Conservation (phyloP, 2,797 vertebrate genomes). For the Anolis apletophallus region DNA sequence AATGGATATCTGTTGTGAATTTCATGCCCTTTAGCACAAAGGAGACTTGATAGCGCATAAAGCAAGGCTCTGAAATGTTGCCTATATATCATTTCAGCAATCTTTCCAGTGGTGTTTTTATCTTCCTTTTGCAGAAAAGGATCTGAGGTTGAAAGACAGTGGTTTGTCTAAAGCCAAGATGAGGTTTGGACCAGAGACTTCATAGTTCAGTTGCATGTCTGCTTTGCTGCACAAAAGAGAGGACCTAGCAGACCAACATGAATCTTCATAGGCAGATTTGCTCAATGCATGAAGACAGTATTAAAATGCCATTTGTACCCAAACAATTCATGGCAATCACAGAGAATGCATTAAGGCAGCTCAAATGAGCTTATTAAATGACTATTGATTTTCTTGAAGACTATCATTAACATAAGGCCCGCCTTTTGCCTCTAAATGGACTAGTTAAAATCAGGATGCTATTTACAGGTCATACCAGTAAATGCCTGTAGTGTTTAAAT, state of each 20-base stretch:
- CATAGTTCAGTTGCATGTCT: background rate
- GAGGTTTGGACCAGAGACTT: constrained; percentile 3
- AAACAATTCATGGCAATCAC: constrained; percentile 2
- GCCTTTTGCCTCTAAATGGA: constrained; percentile 17
- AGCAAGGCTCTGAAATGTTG: background rate
- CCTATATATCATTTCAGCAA: background rate
- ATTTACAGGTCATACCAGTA: constrained; percentile 30
- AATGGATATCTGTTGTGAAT: background rate
- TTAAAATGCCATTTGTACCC: background rate
- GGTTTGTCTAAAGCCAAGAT: background rate
- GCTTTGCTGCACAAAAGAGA: background rate
- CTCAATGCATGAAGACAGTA: background rate
- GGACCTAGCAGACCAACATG: background rate
- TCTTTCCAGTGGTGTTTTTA: background rate
- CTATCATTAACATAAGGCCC: constrained; percentile 25
- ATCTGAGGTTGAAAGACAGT: background rate
- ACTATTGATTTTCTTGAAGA: constrained; percentile 1
- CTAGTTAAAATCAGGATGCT: constrained; percentile 19
- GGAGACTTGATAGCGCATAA: background rate
- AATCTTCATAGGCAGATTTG: constrained; percentile 3
- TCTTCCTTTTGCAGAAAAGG: background rate
- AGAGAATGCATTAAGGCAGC: constrained; percentile 35
- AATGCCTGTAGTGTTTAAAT: constrained; percentile 32
- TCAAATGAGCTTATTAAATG: constrained; percentile 43
- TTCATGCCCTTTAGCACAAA: background rate